Percentiles rank a stretch among this genome's conserved stretches.
phyloP scores from a whole-genome alignment of 2,888 invertebrate species.

The Hyles lineata region DNA sequence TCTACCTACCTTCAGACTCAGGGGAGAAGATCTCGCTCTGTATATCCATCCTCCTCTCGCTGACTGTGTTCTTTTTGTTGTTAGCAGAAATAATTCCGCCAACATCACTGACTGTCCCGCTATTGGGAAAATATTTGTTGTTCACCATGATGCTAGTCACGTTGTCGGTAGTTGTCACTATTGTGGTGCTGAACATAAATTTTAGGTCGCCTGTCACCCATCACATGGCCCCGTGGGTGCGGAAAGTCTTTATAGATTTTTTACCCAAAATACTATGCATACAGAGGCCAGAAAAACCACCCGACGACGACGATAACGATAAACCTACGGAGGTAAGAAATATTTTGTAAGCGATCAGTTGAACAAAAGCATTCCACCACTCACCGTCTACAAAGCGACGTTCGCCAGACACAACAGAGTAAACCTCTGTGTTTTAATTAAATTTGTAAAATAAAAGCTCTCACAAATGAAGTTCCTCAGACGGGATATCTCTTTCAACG shows the following conservation, averaged over 20 bases:
- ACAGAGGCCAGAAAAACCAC: conserved; percentile 93
- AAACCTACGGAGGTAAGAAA: conserved; percentile 81
- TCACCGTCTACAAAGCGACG: conserved; percentile 50
- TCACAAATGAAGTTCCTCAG: conserved; percentile 66
- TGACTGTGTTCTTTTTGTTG: conserved; percentile 97
- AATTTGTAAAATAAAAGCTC: conserved; percentile 71
- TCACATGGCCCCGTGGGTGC: conserved; percentile 96
- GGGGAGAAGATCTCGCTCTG: conserved; percentile 99
- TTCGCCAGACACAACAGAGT: conserved; percentile 51
- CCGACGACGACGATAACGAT: conserved; percentile 85
- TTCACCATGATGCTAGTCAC: conserved; percentile 98
- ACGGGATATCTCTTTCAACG: conserved; percentile 60
- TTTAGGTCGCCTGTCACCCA: conserved; percentile 96
- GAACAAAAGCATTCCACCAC: conserved; percentile 57
- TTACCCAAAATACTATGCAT: conserved; percentile 95
- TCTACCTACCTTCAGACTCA: conserved; percentile 98
- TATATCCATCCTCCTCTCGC: conserved; percentile 95
- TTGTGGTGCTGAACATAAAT: conserved; percentile 96
- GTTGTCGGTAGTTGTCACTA: conserved; percentile 96
- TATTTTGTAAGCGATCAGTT: conserved; percentile 49
- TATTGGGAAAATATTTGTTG: conserved; percentile 95
- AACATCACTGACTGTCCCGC: conserved; percentile 95
- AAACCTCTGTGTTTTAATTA: conserved; percentile 67
- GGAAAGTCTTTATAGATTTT: conserved; percentile 92
- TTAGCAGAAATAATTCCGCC: conserved; percentile 97